Conservation (phyloP, 2,888 invertebrate species). For the Neoscelio sp. region DNA sequence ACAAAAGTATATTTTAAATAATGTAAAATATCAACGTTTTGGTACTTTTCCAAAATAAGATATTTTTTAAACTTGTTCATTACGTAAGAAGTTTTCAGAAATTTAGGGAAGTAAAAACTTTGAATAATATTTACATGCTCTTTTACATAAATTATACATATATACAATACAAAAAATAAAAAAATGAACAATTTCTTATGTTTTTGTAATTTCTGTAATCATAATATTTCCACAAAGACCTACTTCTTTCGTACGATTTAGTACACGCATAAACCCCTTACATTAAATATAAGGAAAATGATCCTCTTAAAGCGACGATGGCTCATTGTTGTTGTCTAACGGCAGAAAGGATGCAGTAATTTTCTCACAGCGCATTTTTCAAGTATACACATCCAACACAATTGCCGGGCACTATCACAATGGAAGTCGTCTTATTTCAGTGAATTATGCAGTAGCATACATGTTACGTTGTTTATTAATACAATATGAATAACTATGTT, state of each 20-base stretch:
- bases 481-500: constrained; percentile 48
- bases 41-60: too few species aligned
- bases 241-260: background rate
- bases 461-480: constrained; percentile 36
- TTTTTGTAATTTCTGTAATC: too few species aligned
- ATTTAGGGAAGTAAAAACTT: too few species aligned
- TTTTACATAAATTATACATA: too few species aligned
- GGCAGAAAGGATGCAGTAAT: constrained; percentile 35
- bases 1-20: too few species aligned
- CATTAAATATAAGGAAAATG: constrained; percentile 8
- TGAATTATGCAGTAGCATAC: constrained; percentile 30
- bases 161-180: too few species aligned
- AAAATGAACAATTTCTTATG: too few species aligned
- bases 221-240: background rate
- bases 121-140: too few species aligned
- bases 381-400: constrained; percentile 33
- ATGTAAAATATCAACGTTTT: too few species aligned
- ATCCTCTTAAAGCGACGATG: constrained; percentile 25
- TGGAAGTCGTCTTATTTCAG: constrained; percentile 20
- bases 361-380: constrained; percentile 47
- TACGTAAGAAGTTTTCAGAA: too few species aligned
- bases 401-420: constrained; percentile 22
- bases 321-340: constrained; percentile 47
- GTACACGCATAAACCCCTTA: background rate
- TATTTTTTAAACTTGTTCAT: too few species aligned